Base-by-base conservation (phyloP, 2,797 vertebrate species). In the Avahi laniger region DNA sequence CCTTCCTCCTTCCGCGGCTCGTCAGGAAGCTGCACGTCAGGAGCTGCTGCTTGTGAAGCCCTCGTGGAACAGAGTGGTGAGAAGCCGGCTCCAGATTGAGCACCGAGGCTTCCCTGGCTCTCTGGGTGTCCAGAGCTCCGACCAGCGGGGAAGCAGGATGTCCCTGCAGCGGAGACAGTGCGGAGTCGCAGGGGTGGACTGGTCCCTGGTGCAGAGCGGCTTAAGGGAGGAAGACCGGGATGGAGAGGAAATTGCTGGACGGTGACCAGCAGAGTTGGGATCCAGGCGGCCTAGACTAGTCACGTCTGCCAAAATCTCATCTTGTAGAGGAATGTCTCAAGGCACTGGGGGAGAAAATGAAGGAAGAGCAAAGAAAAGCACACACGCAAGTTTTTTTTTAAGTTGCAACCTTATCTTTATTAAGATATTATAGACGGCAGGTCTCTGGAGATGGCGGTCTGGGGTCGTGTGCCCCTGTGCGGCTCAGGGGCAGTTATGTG, bases 101-200 rank as follows among this genome's bases (percentile, higher is more conserved):
- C 46, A 22, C 24, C 3, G 30, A 79, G 63, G 48, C 33, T 50
- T 73, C 38, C 26, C 11, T 0, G 15, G 20, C 38, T 57, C 20
- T 13, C 10, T 1, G 0, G 38, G 46, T 10, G 7, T 57, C 72
- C 15, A 7, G 15, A 5, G 2, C 30, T 9, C 14, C 30, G 79
- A 14, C 30, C 18, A 0, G 38, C 7, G 7, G 73, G 35, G 72
- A 28, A 57, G 72, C 43, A 52, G 65, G 13, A 3, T 6, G 20
- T 6, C 35, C 3, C 0, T 1, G 28, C 43, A 33, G 43, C 46
- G 5, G 17, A n/a, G 43, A 38, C 0, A 0, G 73, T 0, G 5
- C 12, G 11, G 18, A 4, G 33, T 24, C 1, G 3, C 70, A 26
- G 26, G 24, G 33, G 33, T 2, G n/a, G 7, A 59, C 13, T 8